Base-by-base conservation (phyloP, 2,797 vertebrate genomes). In the Lerista edwardsae region DNA sequence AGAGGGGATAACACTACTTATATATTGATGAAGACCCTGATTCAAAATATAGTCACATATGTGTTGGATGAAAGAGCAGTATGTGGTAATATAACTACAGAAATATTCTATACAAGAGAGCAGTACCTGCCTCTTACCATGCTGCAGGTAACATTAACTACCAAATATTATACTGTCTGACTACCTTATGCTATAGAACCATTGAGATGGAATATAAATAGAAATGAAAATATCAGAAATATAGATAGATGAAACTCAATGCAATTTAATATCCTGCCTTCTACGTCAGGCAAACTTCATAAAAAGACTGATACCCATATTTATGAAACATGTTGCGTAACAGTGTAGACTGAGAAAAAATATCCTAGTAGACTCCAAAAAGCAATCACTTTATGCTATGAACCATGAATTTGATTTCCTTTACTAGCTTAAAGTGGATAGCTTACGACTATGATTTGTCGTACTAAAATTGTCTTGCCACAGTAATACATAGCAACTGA, bases 391-490 rank as follows among this genome's bases (percentile, higher is more conserved):
- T 75, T 82, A 71, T 36, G 64, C 36, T 80, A 14, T 61, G 31
- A 82, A 84, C 4, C 65, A 65, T 74, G 61, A 78, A 79, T 68
- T 71, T 23, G 19, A 75, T 79, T 88, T 39, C n/a, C 47, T 76
- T 51, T 8, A 71, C 62, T 55, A 59, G 31, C 78, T 79, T 82
- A 59, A 36, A n/a, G 84, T 51, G 31, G 84, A 81, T 41, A 83
- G 57, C 19, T 61, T 69, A 34, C 15, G 27, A 36, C 51, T 76
- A 71, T 39, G 72, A 39, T 34, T 27, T 59, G 7, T 10, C 12
- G 41, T 41, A 74, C 80, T 80, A 64, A 85, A 85, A 80, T 34
- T 47, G 21, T 61, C 21, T 25, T 57, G 12, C 39, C 47, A n/a
- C 5, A 64, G 41, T 6, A 81, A 15, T 68, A 29, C 51, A 27